phyloP scores from a whole-genome alignment of 2,888 invertebrate species.

The Brachylomia viminalis region DNA sequence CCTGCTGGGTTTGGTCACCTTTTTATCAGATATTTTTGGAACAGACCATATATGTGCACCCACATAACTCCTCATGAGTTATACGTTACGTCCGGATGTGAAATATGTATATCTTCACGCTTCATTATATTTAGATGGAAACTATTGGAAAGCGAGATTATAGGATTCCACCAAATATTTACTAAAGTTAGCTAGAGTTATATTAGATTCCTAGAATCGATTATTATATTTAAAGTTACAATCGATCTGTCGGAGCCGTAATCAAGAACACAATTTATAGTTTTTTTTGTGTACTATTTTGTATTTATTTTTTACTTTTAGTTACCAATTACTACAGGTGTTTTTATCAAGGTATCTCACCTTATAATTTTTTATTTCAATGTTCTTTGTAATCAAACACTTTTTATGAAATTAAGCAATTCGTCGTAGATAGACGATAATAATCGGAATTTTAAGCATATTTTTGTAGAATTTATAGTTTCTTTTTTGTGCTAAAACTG shows the following conservation, averaged over 20 bases:
- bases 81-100: too few relatives aligned
- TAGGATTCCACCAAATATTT: not conserved
- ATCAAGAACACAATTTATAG: conserved; percentile 6
- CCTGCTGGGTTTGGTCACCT: not conserved
- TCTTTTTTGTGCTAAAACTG: not conserved
- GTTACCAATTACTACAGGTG: conserved; percentile 21
- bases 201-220: conserved; percentile 21
- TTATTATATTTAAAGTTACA: not conserved
- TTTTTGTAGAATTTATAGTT: not conserved
- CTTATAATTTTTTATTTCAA: not conserved
- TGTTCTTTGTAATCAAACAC: conserved; percentile 2
- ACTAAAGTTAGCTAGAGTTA: conserved; percentile 9
- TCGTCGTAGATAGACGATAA: not conserved
- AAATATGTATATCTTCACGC: too few relatives aligned
- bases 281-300: conserved; percentile 3
- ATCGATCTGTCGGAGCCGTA: conserved; percentile 11
- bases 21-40: not conserved
- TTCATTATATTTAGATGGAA: too few relatives aligned
- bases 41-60: not conserved
- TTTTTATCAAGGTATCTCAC: conserved; percentile 12
- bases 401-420: not conserved
- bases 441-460: conserved; percentile 11
- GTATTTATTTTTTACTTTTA: conserved; percentile 7
- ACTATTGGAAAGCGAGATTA: not conserved
- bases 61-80: not conserved